Percentiles rank a stretch among this genome's conserved stretches.
Evolutionary conservation across 2,888 invertebrate species (phyloP).

Genomic region (Mesodorylaimus sp.): DNA sequence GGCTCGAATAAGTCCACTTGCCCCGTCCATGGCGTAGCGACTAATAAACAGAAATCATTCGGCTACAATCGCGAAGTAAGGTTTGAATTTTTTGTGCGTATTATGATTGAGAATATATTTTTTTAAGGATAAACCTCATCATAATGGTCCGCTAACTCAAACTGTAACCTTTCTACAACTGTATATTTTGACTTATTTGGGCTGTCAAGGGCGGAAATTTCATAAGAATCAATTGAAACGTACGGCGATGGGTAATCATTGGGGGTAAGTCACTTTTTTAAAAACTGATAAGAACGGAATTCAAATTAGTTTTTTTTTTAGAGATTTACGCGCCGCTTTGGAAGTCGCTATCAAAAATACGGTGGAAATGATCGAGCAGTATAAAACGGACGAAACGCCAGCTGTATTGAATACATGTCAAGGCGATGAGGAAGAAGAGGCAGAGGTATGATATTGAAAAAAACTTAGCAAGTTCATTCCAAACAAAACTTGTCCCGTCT

Average conservation of each 20-base stretch:
- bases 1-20: background rate
- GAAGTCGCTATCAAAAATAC: conserved; percentile 61
- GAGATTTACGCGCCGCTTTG: conserved; percentile 71
- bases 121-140: too few species aligned
- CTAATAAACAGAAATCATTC: too few species aligned
- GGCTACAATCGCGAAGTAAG: too few species aligned
- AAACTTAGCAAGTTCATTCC: background rate
- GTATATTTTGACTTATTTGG: conserved; percentile 67
- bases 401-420: background rate
- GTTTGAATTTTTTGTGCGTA: too few species aligned
- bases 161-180: conserved; percentile 75
- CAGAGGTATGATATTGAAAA: background rate
- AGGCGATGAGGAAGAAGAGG: background rate
- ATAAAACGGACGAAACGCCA: conserved; percentile 22
- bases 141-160: too few species aligned
- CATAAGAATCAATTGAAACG: conserved; percentile 63
- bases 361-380: conserved; percentile 36
- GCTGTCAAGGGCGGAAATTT: conserved; percentile 48
- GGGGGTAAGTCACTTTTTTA: conserved; percentile 46
- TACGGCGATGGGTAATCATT: conserved; percentile 67
- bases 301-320: conserved; percentile 25
- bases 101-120: too few species aligned
- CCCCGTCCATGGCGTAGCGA: background rate
- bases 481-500: too few species aligned
- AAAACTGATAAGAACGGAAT: background rate